Base-by-base conservation (phyloP, 2,113 vertebrate genomes). In the Dendropsophus ebraccatus region DNA sequence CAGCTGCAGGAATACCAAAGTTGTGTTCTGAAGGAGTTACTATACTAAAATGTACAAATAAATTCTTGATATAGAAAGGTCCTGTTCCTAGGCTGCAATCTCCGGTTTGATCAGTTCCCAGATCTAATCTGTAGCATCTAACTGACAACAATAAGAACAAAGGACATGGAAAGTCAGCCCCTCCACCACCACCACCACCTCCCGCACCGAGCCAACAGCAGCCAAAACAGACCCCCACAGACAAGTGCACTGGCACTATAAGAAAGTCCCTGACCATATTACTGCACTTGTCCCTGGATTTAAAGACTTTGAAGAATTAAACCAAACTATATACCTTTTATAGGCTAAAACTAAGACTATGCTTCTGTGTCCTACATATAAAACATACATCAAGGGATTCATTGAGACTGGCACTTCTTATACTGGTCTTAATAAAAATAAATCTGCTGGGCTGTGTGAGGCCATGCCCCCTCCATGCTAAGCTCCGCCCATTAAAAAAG, bases 121-220 rank as follows among this genome's bases (percentile, higher is more conserved):
- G 90, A 87, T 86, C 87, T 88, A 88, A 92, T 90, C 89, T 2
- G 0, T 14, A 78, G 1, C 83, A 30, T n/a, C 7, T 45, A 25
- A 72, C 60, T 49, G 80, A 83, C 65, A 69, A 28, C 72, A 67
- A 73, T 45, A 23, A 73, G 70, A 73, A 45, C 45, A 54, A 56
- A 49, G 45, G 52, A 25, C 73, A 21, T 65, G 52, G 78, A 49
- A 81, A 81, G 19, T 16, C 16, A 14, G 14, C 19, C 85, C 47
- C 65, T 11, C n/a, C 41, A n/a, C 23, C 23, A 23, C 25, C 60
- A 41, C 23, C 35, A 35, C 25, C 6, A 17, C 52, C 21, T 23
- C 21, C 28, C 23, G 5, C 35, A 7, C 52, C 19, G 32, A n/a
- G 28, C 32, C 7, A 23, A 58, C 52, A 41, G 21, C 50, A 41